Percentiles rank a stretch among this genome's conserved stretches.
These are phyloP conservation scores for Copidosoma aretas DNA, from an alignment of 2,888 invertebrate genomes.

Conservation along the genomic window DNA sequence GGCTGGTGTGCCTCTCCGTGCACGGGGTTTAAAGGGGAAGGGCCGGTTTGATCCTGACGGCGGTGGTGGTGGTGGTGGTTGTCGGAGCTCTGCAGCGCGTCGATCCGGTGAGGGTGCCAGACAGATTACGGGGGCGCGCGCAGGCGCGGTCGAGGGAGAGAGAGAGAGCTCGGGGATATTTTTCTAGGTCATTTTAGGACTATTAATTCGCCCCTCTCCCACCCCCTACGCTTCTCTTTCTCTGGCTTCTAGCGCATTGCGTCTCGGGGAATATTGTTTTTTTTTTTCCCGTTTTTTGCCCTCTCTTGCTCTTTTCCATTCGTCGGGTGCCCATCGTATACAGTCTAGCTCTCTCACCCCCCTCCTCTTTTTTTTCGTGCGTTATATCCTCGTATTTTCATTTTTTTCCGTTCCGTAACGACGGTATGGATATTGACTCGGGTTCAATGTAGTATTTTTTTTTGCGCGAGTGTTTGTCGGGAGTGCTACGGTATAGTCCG, in stretches of 20 bases:
- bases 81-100: no score
- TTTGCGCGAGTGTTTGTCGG: constrained; percentile 24
- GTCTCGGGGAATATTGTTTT: background rate
- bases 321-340: background rate
- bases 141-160: background rate
- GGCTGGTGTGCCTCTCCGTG: background rate
- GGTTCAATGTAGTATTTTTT: constrained; percentile 24
- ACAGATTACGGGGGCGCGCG: background rate
- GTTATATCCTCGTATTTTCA: background rate
- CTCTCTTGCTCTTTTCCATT: background rate
- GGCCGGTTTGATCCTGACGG: background rate
- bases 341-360: background rate
- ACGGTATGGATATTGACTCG: constrained; percentile 21
- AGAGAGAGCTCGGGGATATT: constrained; percentile 8
- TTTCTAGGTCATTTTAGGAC: constrained; percentile 40
- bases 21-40: background rate
- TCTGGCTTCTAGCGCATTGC: background rate
- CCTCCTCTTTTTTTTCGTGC: background rate
- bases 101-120: background rate
- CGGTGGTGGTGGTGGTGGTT: no score
- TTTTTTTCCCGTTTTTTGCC: background rate
- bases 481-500: no score
- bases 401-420: background rate
- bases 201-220: constrained; percentile 28
- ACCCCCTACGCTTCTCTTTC: background rate